Conservation (phyloP, 2,113 vertebrate species). For the Heliornis fulica region DNA sequence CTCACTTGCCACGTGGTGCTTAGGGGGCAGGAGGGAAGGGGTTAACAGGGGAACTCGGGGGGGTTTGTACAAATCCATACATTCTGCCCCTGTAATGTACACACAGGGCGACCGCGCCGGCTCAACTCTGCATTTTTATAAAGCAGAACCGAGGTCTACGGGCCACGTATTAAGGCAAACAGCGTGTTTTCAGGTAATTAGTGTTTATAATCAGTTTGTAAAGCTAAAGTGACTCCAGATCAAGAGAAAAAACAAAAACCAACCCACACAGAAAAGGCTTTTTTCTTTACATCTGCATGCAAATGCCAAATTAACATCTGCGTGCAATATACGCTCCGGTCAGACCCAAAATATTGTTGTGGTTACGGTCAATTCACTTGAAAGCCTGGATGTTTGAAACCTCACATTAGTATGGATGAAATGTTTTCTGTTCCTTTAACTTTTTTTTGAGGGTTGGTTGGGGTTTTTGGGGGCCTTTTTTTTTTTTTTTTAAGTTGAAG, state of each 20-base stretch:
- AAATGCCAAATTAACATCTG: constrained; percentile 78
- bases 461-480: neutral
- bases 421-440: constrained; percentile 54
- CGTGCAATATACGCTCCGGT: constrained; percentile 71
- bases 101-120: neutral
- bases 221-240: constrained; percentile 20
- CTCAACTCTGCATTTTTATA: neutral
- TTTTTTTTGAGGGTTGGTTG: neutral
- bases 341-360: constrained; percentile 74
- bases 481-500: neutral
- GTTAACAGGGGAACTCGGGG: neutral
- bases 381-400: constrained; percentile 64
- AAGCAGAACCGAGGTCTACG: neutral
- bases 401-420: constrained; percentile 51
- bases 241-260: neutral
- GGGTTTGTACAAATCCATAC: neutral
- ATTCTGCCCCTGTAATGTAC: neutral
- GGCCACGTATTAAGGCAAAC: neutral
- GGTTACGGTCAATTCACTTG: constrained; percentile 77
- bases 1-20: neutral
- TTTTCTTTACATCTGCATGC: constrained; percentile 53
- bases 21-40: neutral
- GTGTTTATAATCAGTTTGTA: constrained; percentile 55
- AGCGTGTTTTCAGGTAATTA: constrained; percentile 48
- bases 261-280: constrained; percentile 7